Evolutionary conservation across 2,797 vertebrate genomes (phyloP).

Genomic region (Sebastes nivosus): DNA sequence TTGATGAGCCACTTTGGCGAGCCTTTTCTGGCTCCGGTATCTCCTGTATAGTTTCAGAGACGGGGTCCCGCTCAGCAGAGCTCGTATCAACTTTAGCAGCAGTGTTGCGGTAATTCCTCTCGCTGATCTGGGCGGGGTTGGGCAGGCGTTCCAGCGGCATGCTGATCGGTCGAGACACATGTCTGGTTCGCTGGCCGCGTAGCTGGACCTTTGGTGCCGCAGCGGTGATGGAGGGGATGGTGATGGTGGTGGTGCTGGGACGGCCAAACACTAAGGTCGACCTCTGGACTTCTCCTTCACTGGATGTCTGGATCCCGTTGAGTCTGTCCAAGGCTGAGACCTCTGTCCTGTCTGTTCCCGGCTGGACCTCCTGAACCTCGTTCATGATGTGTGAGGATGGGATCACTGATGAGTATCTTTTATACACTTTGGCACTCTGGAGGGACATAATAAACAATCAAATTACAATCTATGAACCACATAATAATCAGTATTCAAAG

Average conservation of each 20-base stretch:
- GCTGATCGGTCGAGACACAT: constrained; percentile 87
- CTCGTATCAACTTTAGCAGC: constrained; percentile 20
- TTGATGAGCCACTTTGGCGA: constrained; percentile 64
- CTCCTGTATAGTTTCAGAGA: constrained; percentile 84
- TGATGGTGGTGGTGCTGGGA: constrained; percentile 55
- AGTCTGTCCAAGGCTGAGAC: constrained; percentile 71
- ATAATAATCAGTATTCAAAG: neutral
- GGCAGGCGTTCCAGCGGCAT: constrained; percentile 90
- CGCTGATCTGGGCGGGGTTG: constrained; percentile 76
- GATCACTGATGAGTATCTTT: constrained; percentile 85
- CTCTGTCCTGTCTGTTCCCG: constrained; percentile 62
- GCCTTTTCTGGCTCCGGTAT: constrained; percentile 83
- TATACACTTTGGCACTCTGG: constrained; percentile 84
- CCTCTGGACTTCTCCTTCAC: constrained; percentile 74
- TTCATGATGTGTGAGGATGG: constrained; percentile 80
- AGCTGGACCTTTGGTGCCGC: constrained; percentile 83
- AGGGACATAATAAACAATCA: constrained; percentile 38
- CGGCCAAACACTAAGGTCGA: constrained; percentile 73
- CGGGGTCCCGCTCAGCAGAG: constrained; percentile 57
- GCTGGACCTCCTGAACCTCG: constrained; percentile 81
- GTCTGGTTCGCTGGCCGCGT: constrained; percentile 80
- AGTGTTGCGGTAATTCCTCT: constrained; percentile 82
- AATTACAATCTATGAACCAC: neutral
- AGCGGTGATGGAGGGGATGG: neutral
- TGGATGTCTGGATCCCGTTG: constrained; percentile 69